Base-by-base conservation (phyloP, 2,797 vertebrate species). In the Lophius americanus region DNA sequence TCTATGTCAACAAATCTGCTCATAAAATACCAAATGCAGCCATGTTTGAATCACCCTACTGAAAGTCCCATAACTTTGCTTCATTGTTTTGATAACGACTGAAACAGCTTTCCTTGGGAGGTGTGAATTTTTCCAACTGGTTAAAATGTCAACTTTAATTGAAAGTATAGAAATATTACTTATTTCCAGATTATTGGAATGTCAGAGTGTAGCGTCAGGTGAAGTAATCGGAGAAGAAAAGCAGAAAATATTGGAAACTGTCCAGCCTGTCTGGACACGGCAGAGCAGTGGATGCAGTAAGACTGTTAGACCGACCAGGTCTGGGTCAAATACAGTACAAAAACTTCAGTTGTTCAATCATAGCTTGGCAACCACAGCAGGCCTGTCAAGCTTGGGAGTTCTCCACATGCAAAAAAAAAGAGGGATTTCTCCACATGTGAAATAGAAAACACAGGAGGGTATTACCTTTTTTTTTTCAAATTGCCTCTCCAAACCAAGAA, bases 1-100 rank as follows among this genome's bases (percentile, higher is more conserved):
- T 37, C 37, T 48, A 42, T 11, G 67, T 70, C 14, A 68, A 69
- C 65, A 6, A 9, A 41, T 49, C 11, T n/a, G 10, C n/a, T 59
- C 14, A 42, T 58, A 37, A 50, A 51, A 53, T 56, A 33, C 36
- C 43, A 32, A 71, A 44, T 57, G 54, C 55, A 54, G 12, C 61
- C 33, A 60, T 63, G 33, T 71, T 77, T 72, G 51, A 71, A 66
- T 53, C 41, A 58, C 68, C 23, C 3, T 41, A 36, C 50, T 11
- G 9, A 35, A 78, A 78, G 55, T 59, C 41, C 43, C 12, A 46
- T 77, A 50, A 85, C 23, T 85, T 82, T 63, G 32, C 62, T 51
- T 65, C 51, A 51, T 11, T 85, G 78, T 85, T 91, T 85, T 88
- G 1, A 79, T 46, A 77, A 83, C 48, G 86, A 79, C 73, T 79